Percentiles rank a stretch among this genome's conserved stretches.
These are phyloP conservation scores for Nasonovia ribisnigri DNA, from an alignment of 2,888 invertebrate genomes.

Conservation along the genomic window DNA sequence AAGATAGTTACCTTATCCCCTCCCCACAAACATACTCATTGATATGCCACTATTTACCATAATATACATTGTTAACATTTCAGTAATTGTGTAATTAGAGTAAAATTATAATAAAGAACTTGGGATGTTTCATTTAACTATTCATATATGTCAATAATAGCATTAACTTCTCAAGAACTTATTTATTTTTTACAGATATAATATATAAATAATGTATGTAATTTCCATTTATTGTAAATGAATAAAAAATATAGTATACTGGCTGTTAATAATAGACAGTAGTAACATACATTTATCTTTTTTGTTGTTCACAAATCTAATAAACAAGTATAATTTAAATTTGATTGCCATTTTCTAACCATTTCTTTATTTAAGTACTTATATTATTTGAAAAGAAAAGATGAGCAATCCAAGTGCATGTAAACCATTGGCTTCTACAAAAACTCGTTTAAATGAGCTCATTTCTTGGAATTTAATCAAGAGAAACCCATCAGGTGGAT, in stretches of 20 bases:
- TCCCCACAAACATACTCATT: neutral
- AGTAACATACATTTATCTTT: neutral
- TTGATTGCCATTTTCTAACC: neutral
- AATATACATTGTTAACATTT: neutral
- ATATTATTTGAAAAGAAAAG: neutral
- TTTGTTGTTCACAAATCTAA: neutral
- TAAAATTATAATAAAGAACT: neutral
- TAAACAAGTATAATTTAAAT: neutral
- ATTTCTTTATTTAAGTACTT: neutral
- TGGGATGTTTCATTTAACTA: neutral
- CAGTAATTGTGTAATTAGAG: neutral
- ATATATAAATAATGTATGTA: neutral
- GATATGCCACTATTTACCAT: neutral
- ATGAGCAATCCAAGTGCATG: neutral
- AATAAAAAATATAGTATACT: neutral
- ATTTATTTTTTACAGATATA: neutral
- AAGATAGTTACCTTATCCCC: no score
- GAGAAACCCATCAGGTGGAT: constrained; percentile 36
- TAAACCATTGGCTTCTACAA: neutral
- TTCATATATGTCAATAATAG: neutral
- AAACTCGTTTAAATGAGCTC: neutral
- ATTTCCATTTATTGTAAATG: neutral
- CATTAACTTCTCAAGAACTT: neutral
- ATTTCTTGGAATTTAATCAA: constrained; percentile 1
- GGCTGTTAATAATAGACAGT: neutral